Evolutionary conservation across 2,888 invertebrate species (phyloP), one percentile per base, ranked within the genome.

Genomic region (Marasmarcha lunaedactyla): DNA sequence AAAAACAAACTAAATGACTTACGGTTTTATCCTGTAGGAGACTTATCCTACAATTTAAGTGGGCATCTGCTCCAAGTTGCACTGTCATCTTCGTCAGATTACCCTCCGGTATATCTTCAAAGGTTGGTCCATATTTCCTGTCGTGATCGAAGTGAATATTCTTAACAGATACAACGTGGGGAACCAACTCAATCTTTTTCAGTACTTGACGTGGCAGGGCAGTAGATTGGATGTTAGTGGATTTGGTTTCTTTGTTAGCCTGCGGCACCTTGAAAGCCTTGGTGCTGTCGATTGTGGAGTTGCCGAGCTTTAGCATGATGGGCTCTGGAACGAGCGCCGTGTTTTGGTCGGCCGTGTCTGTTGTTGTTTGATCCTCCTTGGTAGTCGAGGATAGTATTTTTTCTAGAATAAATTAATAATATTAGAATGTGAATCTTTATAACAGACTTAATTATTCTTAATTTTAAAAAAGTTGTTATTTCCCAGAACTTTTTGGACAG

Each of bases 21-120:
- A 90, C 91, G 72, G 90, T 90, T 78, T 91, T 91, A 71, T 90
- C 90, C 63, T 90, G 89, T 37, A 91, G 83, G 47, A 90, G 74
- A 52, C 89, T 90, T 62, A 91, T 90, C 62, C 88, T 86, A 68
- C 92, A 92, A 67, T 92, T 90, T 48, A 92, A 73, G 59, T 87
- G 87, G 35, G 90, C 89, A 43, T 88, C 89, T 46, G 88, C 90
- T 1, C 90, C 91, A 40, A 90, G 84, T 55, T 91, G 91, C 14
- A 91, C 90, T 1, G 90, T 91, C 40, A 91, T 87, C 59, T 89
- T 90, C 35, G 88, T 86, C 12, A 88, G 73, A 52, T 89, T 88
- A 15, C 88, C 89, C 50, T 83, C 73, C 1, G 71, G 62, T 0
- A 62, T 55, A 38, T 83, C 84, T 54, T 91, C 90, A 55, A 91